These are phyloP conservation scores for Daubentonia madagascariensis DNA, from an alignment of 2,113 vertebrate genomes.

Conservation along the genomic window DNA sequence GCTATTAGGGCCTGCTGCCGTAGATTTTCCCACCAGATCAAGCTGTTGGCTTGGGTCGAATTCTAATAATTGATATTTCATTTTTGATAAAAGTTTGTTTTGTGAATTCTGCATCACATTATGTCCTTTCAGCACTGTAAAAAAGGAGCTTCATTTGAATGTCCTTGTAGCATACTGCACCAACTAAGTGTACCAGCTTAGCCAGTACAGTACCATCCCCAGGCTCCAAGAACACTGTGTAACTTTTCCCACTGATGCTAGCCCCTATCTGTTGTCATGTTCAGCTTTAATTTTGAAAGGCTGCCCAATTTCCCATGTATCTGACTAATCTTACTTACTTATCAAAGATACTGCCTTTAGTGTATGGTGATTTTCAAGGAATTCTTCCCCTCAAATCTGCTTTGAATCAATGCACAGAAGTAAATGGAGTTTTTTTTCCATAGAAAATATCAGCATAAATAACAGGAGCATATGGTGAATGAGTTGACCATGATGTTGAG, in stretches of 20 bases:
- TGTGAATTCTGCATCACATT: constrained; percentile 72
- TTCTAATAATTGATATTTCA: constrained; percentile 73
- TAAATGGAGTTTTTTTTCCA: constrained; percentile 8
- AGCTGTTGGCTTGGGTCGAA: constrained; percentile 65
- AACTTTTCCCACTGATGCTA: constrained; percentile 78
- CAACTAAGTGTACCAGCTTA: constrained; percentile 72
- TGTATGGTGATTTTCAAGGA: constrained; percentile 47
- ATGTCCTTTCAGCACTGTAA: constrained; percentile 69
- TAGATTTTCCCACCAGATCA: constrained; percentile 63
- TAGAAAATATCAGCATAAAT: not conserved
- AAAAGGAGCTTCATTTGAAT: constrained; percentile 77
- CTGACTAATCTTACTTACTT: constrained; percentile 60
- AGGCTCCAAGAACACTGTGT: constrained; percentile 77
- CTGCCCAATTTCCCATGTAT: constrained; percentile 44
- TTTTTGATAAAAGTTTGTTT: constrained; percentile 75
- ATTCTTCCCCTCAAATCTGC: not conserved
- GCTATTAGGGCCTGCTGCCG: constrained; percentile 48
- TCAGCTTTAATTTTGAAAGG: constrained; percentile 60
- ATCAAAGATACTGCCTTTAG: constrained; percentile 38
- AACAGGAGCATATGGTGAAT: not conserved
- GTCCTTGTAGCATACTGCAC: constrained; percentile 77
- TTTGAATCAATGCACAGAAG: constrained; percentile 15
- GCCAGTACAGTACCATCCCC: constrained; percentile 62
- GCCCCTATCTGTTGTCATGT: constrained; percentile 72
- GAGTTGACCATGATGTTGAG: not conserved